Base-by-base conservation (phyloP, 2,797 vertebrate species). In the Sebastes hubbsi region DNA sequence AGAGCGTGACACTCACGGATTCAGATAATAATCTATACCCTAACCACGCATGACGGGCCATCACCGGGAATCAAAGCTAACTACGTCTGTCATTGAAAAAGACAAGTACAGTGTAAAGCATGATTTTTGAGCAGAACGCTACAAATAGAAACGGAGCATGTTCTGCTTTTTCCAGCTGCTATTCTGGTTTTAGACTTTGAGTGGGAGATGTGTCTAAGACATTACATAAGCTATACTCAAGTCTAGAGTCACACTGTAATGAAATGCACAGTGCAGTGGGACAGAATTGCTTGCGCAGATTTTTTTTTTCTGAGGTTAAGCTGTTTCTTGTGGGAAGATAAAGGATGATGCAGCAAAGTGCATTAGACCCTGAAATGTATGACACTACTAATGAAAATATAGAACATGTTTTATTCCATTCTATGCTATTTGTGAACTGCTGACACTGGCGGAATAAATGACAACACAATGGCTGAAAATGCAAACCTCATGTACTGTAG, bases 151-250 rank as follows among this genome's bases (percentile, higher is more conserved):
- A 80, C 6, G 10, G 76, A 8, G 66, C 72, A 60, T 80, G 64
- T 77, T 79, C 72, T n/a, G 68, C 75, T 84, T 90, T 80, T 80
- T 90, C 88, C 89, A 85, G 67, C 69, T 86, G 80, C 72, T 81
- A 70, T 75, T 85, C 71, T 86, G 70, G 78, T 52, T 87, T 88
- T 65, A 72, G 56, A 81, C 80, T 71, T 77, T 72, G 84, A 86
- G 79, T 71, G 72, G 81, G 81, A 69, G 65, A 72, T 86, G 80
- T 77, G 78, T 85, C 71, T 65, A 76, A 88, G 80, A 86, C 82
- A 89, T 90, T 85, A 87, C 80, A 76, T 81, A 74, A 87, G 81
- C 76, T 78, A 64, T 75, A 78, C 78, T 82, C 38, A 82, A 79
- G 74, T 55, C 65, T 72, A 71, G 56, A 74, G 65, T 30, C 72